phyloP scores from a whole-genome alignment of 2,797 vertebrate species.

The Trachurus trachurus region DNA sequence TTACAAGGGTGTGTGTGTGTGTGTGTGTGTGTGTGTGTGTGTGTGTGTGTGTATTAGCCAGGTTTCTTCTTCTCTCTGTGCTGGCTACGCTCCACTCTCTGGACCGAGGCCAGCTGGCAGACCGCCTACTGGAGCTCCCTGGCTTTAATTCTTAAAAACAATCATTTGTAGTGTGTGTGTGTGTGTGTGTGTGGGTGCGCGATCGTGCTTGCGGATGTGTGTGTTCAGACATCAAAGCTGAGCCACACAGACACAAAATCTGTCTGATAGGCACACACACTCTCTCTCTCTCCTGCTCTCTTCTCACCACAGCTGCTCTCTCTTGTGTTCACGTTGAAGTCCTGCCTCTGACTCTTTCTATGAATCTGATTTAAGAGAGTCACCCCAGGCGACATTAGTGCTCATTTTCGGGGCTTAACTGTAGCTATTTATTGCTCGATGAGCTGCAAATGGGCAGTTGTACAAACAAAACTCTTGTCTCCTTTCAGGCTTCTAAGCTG shows the following conservation, averaged over 20 bases:
- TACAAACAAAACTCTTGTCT: constrained; percentile 58
- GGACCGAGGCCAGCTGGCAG: constrained; percentile 94
- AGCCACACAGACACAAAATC: constrained; percentile 77
- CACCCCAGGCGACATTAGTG: constrained; percentile 59
- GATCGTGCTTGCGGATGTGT: constrained; percentile 47
- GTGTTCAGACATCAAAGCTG: constrained; percentile 77
- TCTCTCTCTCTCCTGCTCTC: constrained; percentile 22
- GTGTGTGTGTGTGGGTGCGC: constrained; percentile 44
- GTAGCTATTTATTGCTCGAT: constrained; percentile 56
- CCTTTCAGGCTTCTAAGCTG: constrained; percentile 40
- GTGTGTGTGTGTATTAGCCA: constrained; percentile 60
- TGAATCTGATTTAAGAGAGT: constrained; percentile 69
- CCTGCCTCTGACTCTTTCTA: constrained; percentile 65
- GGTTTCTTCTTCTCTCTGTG: constrained; percentile 75
- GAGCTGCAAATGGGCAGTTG: constrained; percentile 62
- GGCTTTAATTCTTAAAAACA: constrained; percentile 88
- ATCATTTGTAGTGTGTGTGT: constrained; percentile 84
- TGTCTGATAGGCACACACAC: constrained; percentile 65
- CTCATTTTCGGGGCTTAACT: constrained; percentile 67
- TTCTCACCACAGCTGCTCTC: constrained; percentile 43
- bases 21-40: constrained; percentile 18
- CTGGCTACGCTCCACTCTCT: constrained; percentile 87
- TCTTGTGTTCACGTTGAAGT: constrained; percentile 37
- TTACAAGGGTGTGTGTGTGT: constrained; percentile 23
- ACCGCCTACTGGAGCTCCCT: constrained; percentile 86